phyloP scores from a whole-genome alignment of 2,113 vertebrate genomes.

The Cynoglossus semilaevis region DNA sequence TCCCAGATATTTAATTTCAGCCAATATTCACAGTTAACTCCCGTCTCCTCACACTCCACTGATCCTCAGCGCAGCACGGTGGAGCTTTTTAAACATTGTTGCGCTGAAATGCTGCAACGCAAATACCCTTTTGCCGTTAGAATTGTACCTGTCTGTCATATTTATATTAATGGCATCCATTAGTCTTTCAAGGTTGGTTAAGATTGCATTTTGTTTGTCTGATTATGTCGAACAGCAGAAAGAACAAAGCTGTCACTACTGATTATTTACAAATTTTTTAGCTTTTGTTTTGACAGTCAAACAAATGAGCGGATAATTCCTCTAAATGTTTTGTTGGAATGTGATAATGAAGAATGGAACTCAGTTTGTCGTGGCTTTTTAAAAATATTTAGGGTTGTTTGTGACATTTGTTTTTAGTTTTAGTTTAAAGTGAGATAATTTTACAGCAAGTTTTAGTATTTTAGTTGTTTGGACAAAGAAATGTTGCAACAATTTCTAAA shows the following conservation, averaged over 20 bases:
- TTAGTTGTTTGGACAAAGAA: no score
- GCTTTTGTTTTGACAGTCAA: neutral
- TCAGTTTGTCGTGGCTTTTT: no score
- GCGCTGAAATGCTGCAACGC: neutral
- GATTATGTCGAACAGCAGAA: neutral
- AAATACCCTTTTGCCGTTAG: neutral
- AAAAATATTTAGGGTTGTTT: no score
- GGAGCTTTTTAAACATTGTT: constrained; percentile 1
- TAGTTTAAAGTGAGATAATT: no score
- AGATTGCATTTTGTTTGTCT: neutral
- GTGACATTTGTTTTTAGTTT: no score
- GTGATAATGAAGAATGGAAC: no score
- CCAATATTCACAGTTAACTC: constrained; percentile 10
- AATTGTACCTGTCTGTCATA: constrained; percentile 1
- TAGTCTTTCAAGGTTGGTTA: neutral
- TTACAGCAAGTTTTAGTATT: no score
- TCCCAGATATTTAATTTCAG: constrained; percentile 14
- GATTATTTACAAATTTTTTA: neutral
- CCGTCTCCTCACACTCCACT: constrained; percentile 4
- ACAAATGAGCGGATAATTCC: neutral
- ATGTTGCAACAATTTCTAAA: no score
- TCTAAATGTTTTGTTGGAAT: neutral
- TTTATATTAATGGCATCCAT: neutral
- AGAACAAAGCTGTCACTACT: neutral
- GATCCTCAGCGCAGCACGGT: neutral